Base-by-base conservation (phyloP, 2,888 invertebrate genomes). In the Habrosyne pyritoides region DNA sequence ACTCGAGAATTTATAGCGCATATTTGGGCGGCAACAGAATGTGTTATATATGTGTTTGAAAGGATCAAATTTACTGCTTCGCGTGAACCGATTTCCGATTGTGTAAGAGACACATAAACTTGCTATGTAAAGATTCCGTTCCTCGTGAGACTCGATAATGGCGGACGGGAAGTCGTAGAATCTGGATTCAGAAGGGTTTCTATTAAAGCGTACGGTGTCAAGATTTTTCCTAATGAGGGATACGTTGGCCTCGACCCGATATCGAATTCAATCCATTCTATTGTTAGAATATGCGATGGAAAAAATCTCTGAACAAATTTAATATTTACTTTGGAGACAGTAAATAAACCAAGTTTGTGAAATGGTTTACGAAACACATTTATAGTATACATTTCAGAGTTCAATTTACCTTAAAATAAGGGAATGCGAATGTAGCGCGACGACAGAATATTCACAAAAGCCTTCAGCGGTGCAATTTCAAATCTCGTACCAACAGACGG, bases 401-500 rank as follows among this genome's bases (percentile, higher is more conserved):
- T 42, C 2, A 8, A 18, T 42, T 47, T 47, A n/a, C n/a, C 47
- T 47, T n/a, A 24, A 12, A 12, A 47, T 47, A 47, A 21, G 24
- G 47, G 18, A 12, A n/a, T 21, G 12, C 4, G 47, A 47, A 47
- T 24, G 21, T 2, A 28, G 24, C 18, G 14, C 28, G 22, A 14
- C 49, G 26, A 26, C 50, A 10, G 57, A 60, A 56, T 63, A 60
- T 64, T 51, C 55, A 54, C 50, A 53, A 67, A 63, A 55, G 57
- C 58, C 52, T 59, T 60, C 42, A 42, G 28, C 54, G 47, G 46
- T 33, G 53, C 56, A 59, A 66, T 66, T 63, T 63, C 33, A 64
- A 56, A 66, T 70, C 58, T 62, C 26, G 51, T 54, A 57, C 51
- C 42, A 58, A 56, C 46, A 70, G 58, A 53, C 57, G 56, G 36